Base-by-base conservation (phyloP, 2,888 invertebrate species). In the Drosophila stalkeri region DNA sequence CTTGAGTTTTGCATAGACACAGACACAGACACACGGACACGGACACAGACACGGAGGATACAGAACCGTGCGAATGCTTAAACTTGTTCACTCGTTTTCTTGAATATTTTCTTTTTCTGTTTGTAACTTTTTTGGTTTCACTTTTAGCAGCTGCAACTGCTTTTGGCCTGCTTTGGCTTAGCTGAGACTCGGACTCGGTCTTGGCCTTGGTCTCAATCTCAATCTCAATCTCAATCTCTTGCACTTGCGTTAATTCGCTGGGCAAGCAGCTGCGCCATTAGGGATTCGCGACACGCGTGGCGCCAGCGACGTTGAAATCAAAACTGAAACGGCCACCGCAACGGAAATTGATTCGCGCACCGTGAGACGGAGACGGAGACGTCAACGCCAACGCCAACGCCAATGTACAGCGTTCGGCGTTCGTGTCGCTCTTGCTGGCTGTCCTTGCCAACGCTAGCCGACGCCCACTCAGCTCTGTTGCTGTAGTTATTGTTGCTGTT, bases 301-400 rank as follows among this genome's bases (percentile, higher is more conserved):
- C 84, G 90, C 78, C 68, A 63, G 81, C 87, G 71, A 90, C 89
- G 82, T 77, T 82, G 83, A 88, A 85, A 85, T 77, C 83, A 89
- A 87, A 90, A 90, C 89, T 89, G 87, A 86, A 86, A 75, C 77
- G 81, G 81, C 84, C 79, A 86, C 82, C 81, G 83, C 86, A 85
- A 79, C 89, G 89, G 89, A 89, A 89, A 89, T 89, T 87, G 83
- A 86, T 87, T 89, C 76, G 89, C 82, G 86, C 79, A 67, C 65
- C 73, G 85, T 71, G 67, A 54, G 54, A 47, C 59, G 39, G 6
- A 33, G 61, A 46, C 56, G 67, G 8, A 43, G 47, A 63, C 60
- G 68, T 33, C 55, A 59, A 68, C 72, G 66, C 35, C 63, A 51
- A 44, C 72, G 77, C 43, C 43, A 52, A 66, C 71, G 37, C 2